phyloP scores from a whole-genome alignment of 1,140 invertebrate genomes.

The Antheraea mylitta region DNA sequence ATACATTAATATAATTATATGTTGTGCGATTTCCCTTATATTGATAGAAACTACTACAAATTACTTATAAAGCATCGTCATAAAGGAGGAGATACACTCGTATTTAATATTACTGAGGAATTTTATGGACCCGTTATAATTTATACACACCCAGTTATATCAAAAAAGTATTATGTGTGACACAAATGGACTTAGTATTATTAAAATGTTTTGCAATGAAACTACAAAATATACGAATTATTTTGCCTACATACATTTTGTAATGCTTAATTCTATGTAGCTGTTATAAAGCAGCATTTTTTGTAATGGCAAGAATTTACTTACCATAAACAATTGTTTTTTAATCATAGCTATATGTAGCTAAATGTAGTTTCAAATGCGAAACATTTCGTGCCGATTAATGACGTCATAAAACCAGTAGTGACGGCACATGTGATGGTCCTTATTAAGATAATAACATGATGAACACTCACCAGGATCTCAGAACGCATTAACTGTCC shows the following conservation, averaged over 20 bases:
- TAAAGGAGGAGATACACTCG: background rate
- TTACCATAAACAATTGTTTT: background rate
- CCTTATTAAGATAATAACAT: constrained; percentile 41
- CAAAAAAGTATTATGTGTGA: background rate
- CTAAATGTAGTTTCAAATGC: constrained; percentile 2
- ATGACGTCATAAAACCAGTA: constrained; percentile 4
- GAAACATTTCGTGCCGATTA: constrained; percentile 6
- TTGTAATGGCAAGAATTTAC: background rate
- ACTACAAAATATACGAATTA: background rate
- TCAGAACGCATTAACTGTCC: constrained; percentile 66
- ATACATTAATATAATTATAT: too few species aligned
- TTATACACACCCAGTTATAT: background rate
- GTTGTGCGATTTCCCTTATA: too few species aligned
- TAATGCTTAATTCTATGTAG: background rate
- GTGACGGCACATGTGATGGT: constrained; percentile 8
- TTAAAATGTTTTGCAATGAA: constrained; percentile 1
- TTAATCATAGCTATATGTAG: background rate
- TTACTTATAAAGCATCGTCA: too few species aligned
- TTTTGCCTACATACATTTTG: background rate
- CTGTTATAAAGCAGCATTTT: background rate
- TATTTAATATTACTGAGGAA: background rate
- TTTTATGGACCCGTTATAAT: background rate
- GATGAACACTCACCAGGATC: constrained; percentile 71
- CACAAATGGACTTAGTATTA: background rate
- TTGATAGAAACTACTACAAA: too few species aligned